Conservation (phyloP, 35 echinoderm and acorn worm species). For the Apostichopus californicus region DNA sequence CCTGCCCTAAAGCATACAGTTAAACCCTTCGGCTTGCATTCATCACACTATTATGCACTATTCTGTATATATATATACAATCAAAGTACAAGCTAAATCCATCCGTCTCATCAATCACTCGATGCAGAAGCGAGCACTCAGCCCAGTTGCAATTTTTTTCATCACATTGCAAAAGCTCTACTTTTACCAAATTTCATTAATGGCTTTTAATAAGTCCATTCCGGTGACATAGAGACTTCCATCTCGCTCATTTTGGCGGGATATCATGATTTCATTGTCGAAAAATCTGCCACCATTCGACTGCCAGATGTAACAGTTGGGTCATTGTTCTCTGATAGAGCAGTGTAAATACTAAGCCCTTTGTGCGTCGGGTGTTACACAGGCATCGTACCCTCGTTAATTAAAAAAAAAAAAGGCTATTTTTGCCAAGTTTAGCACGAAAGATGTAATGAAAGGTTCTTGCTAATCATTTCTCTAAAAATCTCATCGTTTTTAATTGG, state of each 20-base stretch:
- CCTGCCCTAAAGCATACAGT: no score
- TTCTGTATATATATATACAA: no score
- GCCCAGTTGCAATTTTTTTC: no score
- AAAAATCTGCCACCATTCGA: no score
- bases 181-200: neutral
- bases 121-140: no score
- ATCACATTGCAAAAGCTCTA: no score
- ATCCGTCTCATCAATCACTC: no score
- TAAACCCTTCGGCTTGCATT: no score
- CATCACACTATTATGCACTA: no score
- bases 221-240: neutral
- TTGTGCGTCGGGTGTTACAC: constrained; percentile 22
- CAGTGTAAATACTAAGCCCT: neutral
- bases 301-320: neutral
- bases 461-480: neutral
- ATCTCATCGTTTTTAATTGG: neutral
- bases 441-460: neutral
- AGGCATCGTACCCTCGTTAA: neutral
- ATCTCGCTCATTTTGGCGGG: neutral
- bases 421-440: neutral
- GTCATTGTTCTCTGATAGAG: constrained; percentile 2
- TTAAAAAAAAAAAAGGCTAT: neutral
- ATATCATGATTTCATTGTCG: neutral
- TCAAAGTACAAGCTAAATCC: no score
- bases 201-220: neutral